Conservation (phyloP, 2,797 vertebrate genomes). For the Hippocampus kuda region DNA sequence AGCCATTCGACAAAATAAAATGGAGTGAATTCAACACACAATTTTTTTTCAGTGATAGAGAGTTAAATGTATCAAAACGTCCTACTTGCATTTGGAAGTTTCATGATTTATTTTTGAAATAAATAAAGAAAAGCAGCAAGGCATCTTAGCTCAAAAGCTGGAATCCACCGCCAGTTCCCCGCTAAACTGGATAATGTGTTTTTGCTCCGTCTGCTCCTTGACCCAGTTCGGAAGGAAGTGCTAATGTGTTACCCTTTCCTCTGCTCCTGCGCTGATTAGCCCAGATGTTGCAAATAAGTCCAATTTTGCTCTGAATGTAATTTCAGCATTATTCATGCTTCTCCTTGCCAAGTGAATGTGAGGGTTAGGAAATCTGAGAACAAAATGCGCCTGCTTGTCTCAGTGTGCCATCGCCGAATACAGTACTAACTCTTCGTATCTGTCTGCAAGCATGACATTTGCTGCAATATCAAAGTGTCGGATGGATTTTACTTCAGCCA, state of each 20-base stretch:
- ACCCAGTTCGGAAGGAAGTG: constrained; percentile 32
- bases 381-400: constrained; percentile 18
- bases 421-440: constrained; percentile 13
- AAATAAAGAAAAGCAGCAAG: constrained; percentile 9
- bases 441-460: constrained; percentile 13
- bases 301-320: constrained; percentile 21
- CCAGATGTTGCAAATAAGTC: constrained; percentile 22
- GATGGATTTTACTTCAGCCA: constrained; percentile 2
- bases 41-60: no score
- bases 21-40: no score
- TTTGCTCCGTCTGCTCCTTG: constrained; percentile 33
- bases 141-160: constrained; percentile 47
- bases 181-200: constrained; percentile 35
- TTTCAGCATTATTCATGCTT: constrained; percentile 34
- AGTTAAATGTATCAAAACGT: no score
- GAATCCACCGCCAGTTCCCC: constrained; percentile 42
- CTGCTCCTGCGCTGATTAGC: constrained; percentile 30
- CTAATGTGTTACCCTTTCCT: constrained; percentile 30
- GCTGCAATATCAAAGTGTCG: neutral
- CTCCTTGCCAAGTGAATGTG: constrained; percentile 26
- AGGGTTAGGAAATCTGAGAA: constrained; percentile 23
- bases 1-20: no score
- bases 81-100: no score
- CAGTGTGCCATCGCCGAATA: neutral
- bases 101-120: no score